Conservation (phyloP, 1,140 invertebrate species). For the Bombus balteatus region DNA sequence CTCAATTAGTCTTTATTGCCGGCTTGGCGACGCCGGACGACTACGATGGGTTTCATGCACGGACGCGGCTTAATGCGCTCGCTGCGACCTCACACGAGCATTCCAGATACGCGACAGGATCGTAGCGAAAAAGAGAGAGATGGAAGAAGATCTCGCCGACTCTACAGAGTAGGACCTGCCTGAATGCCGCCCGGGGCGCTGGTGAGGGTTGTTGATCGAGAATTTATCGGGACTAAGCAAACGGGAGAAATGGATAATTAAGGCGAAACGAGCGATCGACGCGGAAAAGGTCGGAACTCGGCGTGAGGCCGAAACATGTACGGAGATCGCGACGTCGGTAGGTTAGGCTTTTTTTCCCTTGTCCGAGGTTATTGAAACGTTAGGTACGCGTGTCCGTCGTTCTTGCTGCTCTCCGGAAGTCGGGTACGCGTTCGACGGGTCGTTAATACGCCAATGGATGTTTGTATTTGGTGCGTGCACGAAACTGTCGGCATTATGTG, state of each 20-base stretch:
- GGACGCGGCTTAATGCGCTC: slow-evolving; percentile 29
- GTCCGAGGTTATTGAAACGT: background rate
- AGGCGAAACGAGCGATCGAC: background rate
- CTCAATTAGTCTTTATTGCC: slow-evolving; percentile 68
- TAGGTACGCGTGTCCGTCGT: background rate
- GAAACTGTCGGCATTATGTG: background rate
- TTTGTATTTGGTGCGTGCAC: background rate
- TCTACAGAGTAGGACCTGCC: background rate
- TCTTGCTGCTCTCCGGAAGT: background rate
- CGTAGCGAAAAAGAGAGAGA: background rate
- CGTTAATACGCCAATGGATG: background rate
- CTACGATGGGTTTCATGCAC: slow-evolving; percentile 34
- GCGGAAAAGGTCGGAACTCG: background rate
- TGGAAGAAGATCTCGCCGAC: background rate
- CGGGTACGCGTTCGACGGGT: background rate
- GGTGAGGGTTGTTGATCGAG: slow-evolving; percentile 29
- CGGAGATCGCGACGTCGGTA: background rate
- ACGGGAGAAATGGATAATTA: slow-evolving; percentile 23
- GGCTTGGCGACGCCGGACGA: slow-evolving; percentile 51
- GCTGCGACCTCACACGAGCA: slow-evolving; percentile 45
- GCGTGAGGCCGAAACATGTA: background rate
- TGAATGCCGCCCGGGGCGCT: slow-evolving; percentile 15
- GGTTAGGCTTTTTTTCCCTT: background rate
- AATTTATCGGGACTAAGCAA: slow-evolving; percentile 46
- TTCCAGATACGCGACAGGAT: slow-evolving; percentile 11